Conservation (phyloP, 2,113 vertebrate species). For the Apistogramma diplotaenia region DNA sequence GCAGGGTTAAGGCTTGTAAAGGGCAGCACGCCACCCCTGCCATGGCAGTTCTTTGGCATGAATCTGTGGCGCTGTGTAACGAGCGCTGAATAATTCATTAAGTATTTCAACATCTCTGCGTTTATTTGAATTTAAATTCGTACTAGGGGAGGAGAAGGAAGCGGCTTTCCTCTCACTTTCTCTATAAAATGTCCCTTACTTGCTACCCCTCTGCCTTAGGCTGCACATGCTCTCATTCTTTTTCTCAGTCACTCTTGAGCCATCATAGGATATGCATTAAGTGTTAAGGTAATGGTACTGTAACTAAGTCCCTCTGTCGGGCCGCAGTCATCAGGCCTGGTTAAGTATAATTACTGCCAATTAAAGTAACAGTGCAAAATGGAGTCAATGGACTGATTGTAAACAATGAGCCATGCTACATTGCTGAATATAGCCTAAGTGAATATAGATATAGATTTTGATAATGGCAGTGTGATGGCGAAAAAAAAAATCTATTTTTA, state of each 20-base stretch:
- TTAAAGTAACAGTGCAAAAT: conserved; percentile 41
- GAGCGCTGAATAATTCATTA: conserved; percentile 66
- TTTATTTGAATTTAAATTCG: conserved; percentile 49
- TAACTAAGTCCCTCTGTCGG: conserved; percentile 30
- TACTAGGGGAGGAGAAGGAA: background rate
- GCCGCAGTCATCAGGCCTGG: conserved; percentile 51
- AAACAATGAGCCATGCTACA: background rate
- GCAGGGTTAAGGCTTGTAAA: conserved; percentile 43
- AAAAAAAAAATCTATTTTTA: background rate
- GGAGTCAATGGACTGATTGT: conserved; percentile 26
- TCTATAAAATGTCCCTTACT: conserved; percentile 12
- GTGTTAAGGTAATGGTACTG: conserved; percentile 30
- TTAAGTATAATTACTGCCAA: conserved; percentile 57
- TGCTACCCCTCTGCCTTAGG: background rate
- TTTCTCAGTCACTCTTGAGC: background rate
- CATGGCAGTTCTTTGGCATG: conserved; percentile 42
- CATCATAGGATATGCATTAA: background rate
- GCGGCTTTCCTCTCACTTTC: conserved; percentile 2
- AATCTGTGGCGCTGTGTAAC: conserved; percentile 19
- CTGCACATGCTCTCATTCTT: background rate
- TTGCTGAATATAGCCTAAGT: background rate
- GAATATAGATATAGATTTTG: background rate
- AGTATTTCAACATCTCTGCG: conserved; percentile 36
- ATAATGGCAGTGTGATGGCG: background rate
- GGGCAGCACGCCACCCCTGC: conserved; percentile 29